These are phyloP conservation scores for Enteromius afrohamiltoni DNA, from an alignment of 2,797 vertebrate genomes.

Conservation along the genomic window DNA sequence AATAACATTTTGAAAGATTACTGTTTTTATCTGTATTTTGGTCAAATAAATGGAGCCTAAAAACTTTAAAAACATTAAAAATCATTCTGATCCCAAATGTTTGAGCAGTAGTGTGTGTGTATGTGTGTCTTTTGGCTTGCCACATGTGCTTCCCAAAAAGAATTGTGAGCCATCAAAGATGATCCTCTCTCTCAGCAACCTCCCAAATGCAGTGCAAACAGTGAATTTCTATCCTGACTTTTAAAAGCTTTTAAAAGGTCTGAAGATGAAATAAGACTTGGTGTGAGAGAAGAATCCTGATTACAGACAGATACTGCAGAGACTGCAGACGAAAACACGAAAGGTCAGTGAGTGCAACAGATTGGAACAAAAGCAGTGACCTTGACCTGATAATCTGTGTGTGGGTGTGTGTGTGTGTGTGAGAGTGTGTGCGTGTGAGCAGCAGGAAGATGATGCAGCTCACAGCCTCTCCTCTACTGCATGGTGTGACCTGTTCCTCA, in stretches of 20 bases:
- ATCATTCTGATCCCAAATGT: too few relatives aligned
- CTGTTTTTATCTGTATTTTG: too few relatives aligned
- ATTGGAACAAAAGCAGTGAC: slow-evolving; percentile 35
- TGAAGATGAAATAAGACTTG: slow-evolving; percentile 45
- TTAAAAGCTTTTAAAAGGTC: slow-evolving; percentile 46
- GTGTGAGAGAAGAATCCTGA: slow-evolving; percentile 27
- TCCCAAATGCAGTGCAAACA: slow-evolving; percentile 32
- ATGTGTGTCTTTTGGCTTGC: too few relatives aligned
- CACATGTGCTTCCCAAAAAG: neutral
- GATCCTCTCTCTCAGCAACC: slow-evolving; percentile 27
- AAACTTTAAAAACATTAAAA: too few relatives aligned
- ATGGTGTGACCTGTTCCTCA: slow-evolving; percentile 65
- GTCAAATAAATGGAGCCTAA: too few relatives aligned
- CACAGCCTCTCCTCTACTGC: slow-evolving; percentile 54
- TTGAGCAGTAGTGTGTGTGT: too few relatives aligned
- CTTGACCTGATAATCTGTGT: slow-evolving; percentile 6
- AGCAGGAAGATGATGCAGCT: slow-evolving; percentile 25
- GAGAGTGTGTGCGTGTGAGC: too few relatives aligned
- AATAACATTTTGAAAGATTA: too few relatives aligned
- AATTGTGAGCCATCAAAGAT: slow-evolving; percentile 4
- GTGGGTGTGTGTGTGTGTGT: slow-evolving; percentile 1
- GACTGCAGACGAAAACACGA: slow-evolving; percentile 36
- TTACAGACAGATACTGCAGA: slow-evolving; percentile 24
- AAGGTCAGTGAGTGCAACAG: slow-evolving; percentile 24
- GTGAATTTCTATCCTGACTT: slow-evolving; percentile 40